Evolutionary conservation across 2,113 vertebrate species (phyloP).

Genomic region (Takifugu bimaculatus): DNA sequence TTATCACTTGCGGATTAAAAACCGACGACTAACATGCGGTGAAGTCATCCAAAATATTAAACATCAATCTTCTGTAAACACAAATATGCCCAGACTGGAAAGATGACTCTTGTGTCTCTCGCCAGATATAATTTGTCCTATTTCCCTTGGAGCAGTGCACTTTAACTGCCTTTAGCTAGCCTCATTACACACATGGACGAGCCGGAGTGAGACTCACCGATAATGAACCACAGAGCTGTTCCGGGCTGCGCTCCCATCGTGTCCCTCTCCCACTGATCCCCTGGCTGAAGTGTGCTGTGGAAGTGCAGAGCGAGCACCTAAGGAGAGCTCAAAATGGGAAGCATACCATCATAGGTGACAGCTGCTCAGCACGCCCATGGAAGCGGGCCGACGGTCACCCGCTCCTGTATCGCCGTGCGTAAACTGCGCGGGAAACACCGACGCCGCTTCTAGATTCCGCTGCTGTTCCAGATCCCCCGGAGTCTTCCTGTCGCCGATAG

Average conservation of each 20-base stretch:
- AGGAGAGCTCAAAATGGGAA: conserved; percentile 9
- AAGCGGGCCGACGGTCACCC: neutral
- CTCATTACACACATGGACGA: neutral
- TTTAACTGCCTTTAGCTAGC: no score
- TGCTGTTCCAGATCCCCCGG: conserved; percentile 18
- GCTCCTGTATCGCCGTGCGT: conserved; percentile 25
- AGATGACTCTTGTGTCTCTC: no score
- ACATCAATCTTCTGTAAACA: no score
- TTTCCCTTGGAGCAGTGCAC: no score
- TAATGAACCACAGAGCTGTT: conserved; percentile 45
- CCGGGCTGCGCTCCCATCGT: conserved; percentile 46
- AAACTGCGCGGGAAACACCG: conserved; percentile 16
- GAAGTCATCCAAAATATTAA: no score
- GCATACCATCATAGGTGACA: conserved; percentile 1
- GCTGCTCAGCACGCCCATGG: conserved; percentile 20
- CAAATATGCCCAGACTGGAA: no score
- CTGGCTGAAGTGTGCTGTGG: conserved; percentile 36
- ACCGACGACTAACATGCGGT: no score
- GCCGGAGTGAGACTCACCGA: conserved; percentile 50
- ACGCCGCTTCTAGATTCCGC: conserved; percentile 16
- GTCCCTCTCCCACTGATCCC: conserved; percentile 21
- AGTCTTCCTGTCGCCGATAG: conserved; percentile 36
- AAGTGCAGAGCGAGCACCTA: neutral
- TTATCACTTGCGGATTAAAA: no score
- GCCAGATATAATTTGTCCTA: no score